These are phyloP conservation scores for Boleophthalmus pectinirostris DNA, from an alignment of 2,113 vertebrate genomes.

Conservation along the genomic window DNA sequence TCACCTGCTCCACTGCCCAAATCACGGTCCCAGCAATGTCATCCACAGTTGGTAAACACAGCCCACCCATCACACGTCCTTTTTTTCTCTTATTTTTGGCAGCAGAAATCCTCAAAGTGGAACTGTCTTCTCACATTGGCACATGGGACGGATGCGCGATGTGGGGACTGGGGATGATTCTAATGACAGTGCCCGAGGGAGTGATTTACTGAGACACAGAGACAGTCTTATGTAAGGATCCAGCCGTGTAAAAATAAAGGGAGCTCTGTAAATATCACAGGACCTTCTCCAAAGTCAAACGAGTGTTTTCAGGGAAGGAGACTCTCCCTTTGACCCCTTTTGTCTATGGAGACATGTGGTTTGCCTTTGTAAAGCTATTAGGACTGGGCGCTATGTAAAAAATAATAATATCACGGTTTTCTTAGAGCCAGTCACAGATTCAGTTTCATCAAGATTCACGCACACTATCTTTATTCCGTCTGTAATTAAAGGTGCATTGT, in stretches of 20 bases:
- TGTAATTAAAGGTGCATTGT: too few relatives aligned
- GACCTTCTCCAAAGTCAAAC: conserved; percentile 35
- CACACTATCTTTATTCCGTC: too few relatives aligned
- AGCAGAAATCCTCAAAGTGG: conserved; percentile 41
- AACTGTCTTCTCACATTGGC: conserved; percentile 54
- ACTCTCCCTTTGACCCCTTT: conserved; percentile 10
- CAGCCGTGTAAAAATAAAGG: conserved; percentile 37
- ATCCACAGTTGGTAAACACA: conserved; percentile 27
- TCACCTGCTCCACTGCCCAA: conserved; percentile 44
- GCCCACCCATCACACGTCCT: conserved; percentile 8
- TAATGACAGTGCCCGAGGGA: conserved; percentile 63
- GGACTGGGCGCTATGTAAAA: neutral
- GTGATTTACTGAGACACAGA: conserved; percentile 63
- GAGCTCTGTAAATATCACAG: conserved; percentile 48
- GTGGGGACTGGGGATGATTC: conserved; percentile 59
- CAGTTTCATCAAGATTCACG: too few relatives aligned
- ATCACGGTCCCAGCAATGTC: conserved; percentile 38
- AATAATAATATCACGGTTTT: too few relatives aligned
- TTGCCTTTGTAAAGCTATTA: neutral
- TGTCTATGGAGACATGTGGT: conserved; percentile 10
- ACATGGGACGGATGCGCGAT: conserved; percentile 45
- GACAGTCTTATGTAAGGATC: conserved; percentile 64
- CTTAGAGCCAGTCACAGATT: too few relatives aligned
- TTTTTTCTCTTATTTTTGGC: neutral
- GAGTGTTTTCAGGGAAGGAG: conserved; percentile 25